Evolutionary conservation across 2,797 vertebrate species (phyloP).

Genomic region (Lacerta bilineata): DNA sequence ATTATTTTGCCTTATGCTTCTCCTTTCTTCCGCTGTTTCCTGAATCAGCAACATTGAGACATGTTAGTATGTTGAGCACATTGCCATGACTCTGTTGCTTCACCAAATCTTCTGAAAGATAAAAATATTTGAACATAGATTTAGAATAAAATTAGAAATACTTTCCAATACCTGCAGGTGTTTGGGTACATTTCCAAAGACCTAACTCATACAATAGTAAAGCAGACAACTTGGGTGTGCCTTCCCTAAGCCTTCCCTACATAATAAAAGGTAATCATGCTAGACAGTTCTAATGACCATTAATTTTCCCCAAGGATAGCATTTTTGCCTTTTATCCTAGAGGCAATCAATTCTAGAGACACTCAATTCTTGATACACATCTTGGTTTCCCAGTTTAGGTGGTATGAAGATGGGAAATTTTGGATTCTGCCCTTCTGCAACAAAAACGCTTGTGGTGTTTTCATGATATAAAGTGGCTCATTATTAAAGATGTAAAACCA

Average conservation of each 20-base stretch:
- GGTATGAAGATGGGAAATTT: not conserved
- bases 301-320: not conserved
- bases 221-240: not conserved
- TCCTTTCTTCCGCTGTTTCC: conserved; percentile 46
- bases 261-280: not conserved
- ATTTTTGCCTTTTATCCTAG: not conserved
- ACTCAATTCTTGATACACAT: too few relatives aligned
- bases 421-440: not conserved
- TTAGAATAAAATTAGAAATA: conserved; percentile 7
- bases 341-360: not conserved
- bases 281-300: not conserved
- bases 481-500: not conserved
- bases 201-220: not conserved
- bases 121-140: conserved; percentile 56
- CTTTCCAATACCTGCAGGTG: not conserved
- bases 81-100: conserved; percentile 8
- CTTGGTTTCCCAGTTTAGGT: not conserved
- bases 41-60: not conserved
- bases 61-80: not conserved
- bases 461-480: not conserved
- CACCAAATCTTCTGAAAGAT: conserved; percentile 61
- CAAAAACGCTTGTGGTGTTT: not conserved
- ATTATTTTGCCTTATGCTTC: conserved; percentile 36
- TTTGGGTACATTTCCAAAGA: not conserved
- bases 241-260: not conserved